phyloP scores from a whole-genome alignment of 2,888 invertebrate genomes.

The Synergus umbraculus region DNA sequence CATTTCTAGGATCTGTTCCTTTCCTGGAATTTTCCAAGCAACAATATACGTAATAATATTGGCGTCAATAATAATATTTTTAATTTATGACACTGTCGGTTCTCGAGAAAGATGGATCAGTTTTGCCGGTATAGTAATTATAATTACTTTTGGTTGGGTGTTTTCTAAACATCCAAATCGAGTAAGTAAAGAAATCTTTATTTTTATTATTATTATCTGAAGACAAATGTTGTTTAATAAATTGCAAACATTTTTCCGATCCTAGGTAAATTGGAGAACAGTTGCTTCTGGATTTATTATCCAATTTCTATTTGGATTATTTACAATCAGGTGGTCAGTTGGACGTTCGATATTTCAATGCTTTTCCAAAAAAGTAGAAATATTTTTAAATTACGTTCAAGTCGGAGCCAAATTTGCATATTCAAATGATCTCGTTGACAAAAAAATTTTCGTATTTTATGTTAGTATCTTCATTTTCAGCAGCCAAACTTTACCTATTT shows the following conservation, averaged over 20 bases:
- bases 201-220: no score
- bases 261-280: constrained; percentile 83
- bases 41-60: constrained; percentile 77
- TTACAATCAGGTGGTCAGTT: constrained; percentile 90
- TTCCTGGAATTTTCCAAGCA: constrained; percentile 70
- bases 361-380: constrained; percentile 84
- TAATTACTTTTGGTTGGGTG: constrained; percentile 82
- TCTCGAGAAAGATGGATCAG: constrained; percentile 82
- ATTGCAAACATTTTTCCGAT: not conserved
- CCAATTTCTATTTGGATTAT: constrained; percentile 90
- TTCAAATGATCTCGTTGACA: constrained; percentile 82
- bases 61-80: constrained; percentile 79
- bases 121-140: constrained; percentile 82
- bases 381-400: constrained; percentile 88
- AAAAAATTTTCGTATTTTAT: constrained; percentile 90
- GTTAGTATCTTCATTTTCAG: constrained; percentile 78
- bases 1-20: constrained; percentile 78
- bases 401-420: constrained; percentile 92
- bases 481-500: constrained; percentile 14
- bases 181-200: constrained; percentile 70
- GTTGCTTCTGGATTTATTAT: constrained; percentile 88
- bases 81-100: constrained; percentile 83
- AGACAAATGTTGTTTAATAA: not conserved
- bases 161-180: constrained; percentile 81
- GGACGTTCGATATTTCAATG: constrained; percentile 87